A percentile compares a stretch with the other conserved stretches of the same genome.
Evolutionary conservation across 2,797 vertebrate species (phyloP).

Genomic region (Todus mexicanus): DNA sequence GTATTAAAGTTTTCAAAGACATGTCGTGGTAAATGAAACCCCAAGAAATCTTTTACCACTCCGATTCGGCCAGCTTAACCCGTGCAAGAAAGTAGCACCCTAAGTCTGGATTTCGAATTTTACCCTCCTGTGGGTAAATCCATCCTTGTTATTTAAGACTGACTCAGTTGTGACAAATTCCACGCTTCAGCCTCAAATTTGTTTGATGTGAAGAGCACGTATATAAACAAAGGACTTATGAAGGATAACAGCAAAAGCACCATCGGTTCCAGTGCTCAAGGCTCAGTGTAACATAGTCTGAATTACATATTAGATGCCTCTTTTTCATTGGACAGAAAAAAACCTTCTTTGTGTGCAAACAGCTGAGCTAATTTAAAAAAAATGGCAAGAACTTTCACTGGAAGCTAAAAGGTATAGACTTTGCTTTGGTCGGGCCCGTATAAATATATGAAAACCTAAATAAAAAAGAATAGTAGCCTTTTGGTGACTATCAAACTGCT

Average conservation of each 20-base stretch:
- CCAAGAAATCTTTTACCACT: neutral
- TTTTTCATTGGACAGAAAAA: conserved; percentile 32
- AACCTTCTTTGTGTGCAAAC: conserved; percentile 55
- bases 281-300: neutral
- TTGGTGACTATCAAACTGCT: neutral
- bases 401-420: conserved; percentile 40
- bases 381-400: conserved; percentile 54
- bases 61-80: neutral
- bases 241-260: neutral
- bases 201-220: conserved; percentile 50
- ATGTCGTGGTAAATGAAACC: neutral
- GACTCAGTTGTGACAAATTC: conserved; percentile 28
- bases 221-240: conserved; percentile 52
- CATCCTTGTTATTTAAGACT: conserved; percentile 6
- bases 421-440: neutral
- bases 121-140: neutral
- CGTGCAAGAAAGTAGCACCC: neutral
- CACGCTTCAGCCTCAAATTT: conserved; percentile 25
- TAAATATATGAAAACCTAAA: neutral
- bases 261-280: neutral
- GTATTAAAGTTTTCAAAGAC: neutral
- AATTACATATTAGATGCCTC: neutral
- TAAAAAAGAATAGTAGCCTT: neutral
- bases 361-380: conserved; percentile 41
- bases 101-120: neutral